These are phyloP conservation scores for Acromyrmex charruanus DNA, from an alignment of 1,140 invertebrate species.

Conservation along the genomic window DNA sequence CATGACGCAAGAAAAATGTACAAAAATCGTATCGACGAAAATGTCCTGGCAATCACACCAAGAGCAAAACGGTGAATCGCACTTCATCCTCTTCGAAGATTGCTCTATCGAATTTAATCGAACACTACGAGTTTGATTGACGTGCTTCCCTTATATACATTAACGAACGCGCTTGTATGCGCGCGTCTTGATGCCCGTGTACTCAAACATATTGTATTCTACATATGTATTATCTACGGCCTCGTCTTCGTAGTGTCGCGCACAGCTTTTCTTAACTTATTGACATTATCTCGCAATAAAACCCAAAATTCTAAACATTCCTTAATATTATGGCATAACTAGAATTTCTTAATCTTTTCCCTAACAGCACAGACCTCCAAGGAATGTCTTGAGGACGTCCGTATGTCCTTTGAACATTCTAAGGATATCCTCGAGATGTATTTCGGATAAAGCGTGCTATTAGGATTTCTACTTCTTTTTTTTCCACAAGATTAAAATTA, in stretches of 20 bases:
- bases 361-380: no score
- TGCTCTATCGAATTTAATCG: constrained; percentile 74
- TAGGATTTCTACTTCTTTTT: not conserved
- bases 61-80: constrained; percentile 55
- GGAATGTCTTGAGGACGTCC: no score
- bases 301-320: constrained; percentile 12
- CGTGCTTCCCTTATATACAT: constrained; percentile 77
- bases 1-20: constrained; percentile 77
- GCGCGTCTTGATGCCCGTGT: constrained; percentile 68
- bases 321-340: constrained; percentile 28
- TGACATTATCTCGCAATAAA: constrained; percentile 16
- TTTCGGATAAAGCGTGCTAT: no score
- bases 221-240: constrained; percentile 69
- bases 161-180: constrained; percentile 67
- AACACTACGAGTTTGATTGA: constrained; percentile 81
- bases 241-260: constrained; percentile 76
- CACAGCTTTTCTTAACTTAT: constrained; percentile 47
- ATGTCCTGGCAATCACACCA: constrained; percentile 33
- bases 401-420: no score
- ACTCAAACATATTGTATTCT: constrained; percentile 70
- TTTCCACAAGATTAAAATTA: constrained; percentile 13
- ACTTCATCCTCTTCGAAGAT: constrained; percentile 36
- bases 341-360: constrained; percentile 18
- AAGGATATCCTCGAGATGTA: no score
- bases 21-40: constrained; percentile 73